Evolutionary conservation across 2,888 invertebrate species (phyloP).

Genomic region (Zaprionus bogoriensis): DNA sequence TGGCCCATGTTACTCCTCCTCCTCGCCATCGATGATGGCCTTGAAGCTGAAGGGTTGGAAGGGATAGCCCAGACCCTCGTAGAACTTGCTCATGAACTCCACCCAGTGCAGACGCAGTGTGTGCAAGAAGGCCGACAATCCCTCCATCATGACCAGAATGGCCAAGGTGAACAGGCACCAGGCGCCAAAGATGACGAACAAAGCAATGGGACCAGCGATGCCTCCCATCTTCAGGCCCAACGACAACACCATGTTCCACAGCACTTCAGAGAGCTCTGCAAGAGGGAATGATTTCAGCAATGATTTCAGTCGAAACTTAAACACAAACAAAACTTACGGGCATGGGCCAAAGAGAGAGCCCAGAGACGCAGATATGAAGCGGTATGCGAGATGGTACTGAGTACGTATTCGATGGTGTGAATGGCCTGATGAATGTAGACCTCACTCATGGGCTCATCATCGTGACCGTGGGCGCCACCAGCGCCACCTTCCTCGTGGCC

Average conservation of each 20-base stretch:
- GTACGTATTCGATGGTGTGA: conserved; percentile 97
- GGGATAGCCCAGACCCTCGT: conserved; percentile 90
- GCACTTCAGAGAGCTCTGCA: conserved; percentile 92
- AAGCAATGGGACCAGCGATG: conserved; percentile 89
- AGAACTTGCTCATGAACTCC: conserved; percentile 98
- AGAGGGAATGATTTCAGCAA: background rate
- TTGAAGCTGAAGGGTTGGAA: conserved; percentile 95
- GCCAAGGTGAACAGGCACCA: conserved; percentile 96
- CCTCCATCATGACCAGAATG: conserved; percentile 99
- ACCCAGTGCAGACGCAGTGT: conserved; percentile 99
- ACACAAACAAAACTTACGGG: conserved; percentile 86
- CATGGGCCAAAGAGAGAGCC: conserved; percentile 97
- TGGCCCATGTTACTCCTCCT: conserved; percentile 80
- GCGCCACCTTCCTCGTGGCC: conserved; percentile 75
- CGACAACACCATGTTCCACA: conserved; percentile 96
- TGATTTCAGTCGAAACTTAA: background rate
- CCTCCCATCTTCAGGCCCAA: conserved; percentile 87
- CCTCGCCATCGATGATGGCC: conserved; percentile 86
- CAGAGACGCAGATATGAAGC: conserved; percentile 97
- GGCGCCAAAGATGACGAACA: conserved; percentile 93
- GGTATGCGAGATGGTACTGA: conserved; percentile 97
- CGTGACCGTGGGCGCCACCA: conserved; percentile 79
- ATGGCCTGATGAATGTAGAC: conserved; percentile 96
- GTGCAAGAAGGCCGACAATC: conserved; percentile 98
- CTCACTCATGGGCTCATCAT: conserved; percentile 90